These are phyloP conservation scores for Volucella bombylans DNA, from an alignment of 2,888 invertebrate species.

Conservation along the genomic window DNA sequence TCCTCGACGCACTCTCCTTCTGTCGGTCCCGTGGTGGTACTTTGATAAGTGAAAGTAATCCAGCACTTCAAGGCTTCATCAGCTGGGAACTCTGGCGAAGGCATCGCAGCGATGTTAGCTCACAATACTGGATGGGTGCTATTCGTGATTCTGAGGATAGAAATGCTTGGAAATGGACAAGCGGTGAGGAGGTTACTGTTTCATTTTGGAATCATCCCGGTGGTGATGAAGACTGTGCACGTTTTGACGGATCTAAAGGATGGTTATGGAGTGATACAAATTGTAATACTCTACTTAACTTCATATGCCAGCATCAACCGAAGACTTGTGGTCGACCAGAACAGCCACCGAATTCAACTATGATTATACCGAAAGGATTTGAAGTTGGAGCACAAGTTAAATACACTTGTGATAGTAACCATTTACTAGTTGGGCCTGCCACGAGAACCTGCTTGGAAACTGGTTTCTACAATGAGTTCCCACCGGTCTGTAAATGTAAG, in stretches of 20 bases:
- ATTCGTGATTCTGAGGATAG: constrained; percentile 91
- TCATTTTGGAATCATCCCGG: constrained; percentile 96
- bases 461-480: constrained; percentile 96
- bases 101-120: constrained; percentile 94
- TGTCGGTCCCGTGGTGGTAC: constrained; percentile 92
- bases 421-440: constrained; percentile 92
- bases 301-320: constrained; percentile 96
- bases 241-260: constrained; percentile 95
- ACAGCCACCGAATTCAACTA: constrained; percentile 95
- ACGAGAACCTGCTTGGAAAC: constrained; percentile 93
- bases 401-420: constrained; percentile 93
- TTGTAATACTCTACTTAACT: constrained; percentile 91
- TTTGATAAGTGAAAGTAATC: constrained; percentile 95
- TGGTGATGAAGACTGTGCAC: constrained; percentile 91
- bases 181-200: constrained; percentile 92
- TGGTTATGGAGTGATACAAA: constrained; percentile 98
- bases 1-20: constrained; percentile 90
- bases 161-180: constrained; percentile 94
- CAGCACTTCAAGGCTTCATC: constrained; percentile 95
- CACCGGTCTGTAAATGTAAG: constrained; percentile 96
- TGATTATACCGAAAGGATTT: constrained; percentile 88
- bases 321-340: constrained; percentile 95
- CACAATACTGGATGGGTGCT: constrained; percentile 97
- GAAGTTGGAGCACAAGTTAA: constrained; percentile 92
- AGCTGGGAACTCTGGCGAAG: constrained; percentile 97